Conservation (phyloP, 1,140 invertebrate species). For the Forficula auricularia region DNA sequence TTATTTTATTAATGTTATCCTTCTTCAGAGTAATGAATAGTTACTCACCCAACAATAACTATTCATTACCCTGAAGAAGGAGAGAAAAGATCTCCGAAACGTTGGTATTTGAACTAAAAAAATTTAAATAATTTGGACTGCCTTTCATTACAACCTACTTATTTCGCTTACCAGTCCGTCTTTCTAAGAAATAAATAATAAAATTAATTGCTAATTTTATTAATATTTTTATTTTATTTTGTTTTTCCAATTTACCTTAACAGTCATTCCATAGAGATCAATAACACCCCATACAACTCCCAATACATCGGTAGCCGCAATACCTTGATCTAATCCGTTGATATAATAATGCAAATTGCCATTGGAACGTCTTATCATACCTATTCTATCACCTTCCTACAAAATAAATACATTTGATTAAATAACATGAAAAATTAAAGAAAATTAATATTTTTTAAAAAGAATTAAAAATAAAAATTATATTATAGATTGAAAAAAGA, state of each 20-base stretch:
- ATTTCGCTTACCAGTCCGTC: too few relatives aligned
- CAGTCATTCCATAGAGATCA: conserved; percentile 91
- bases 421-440: conserved; percentile 5
- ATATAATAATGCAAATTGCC: conserved; percentile 85
- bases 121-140: too few relatives aligned
- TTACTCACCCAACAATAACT: too few relatives aligned
- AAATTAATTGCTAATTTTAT: not conserved
- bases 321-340: conserved; percentile 81
- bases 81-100: too few relatives aligned
- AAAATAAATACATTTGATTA: conserved; percentile 1
- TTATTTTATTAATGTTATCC: too few relatives aligned
- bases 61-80: too few relatives aligned
- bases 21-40: too few relatives aligned
- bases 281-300: conserved; percentile 75
- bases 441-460: conserved; percentile 3
- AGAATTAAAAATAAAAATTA: too few relatives aligned
- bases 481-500: too few relatives aligned
- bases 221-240: not conserved
- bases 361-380: conserved; percentile 62
- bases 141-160: too few relatives aligned
- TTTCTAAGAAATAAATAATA: too few relatives aligned
- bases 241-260: conserved; percentile 48
- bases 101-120: too few relatives aligned
- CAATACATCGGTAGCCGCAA: conserved; percentile 63
- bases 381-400: conserved; percentile 72